Percentiles rank a stretch among this genome's conserved stretches.
These are phyloP conservation scores for Xylota segnis DNA, from an alignment of 2,888 invertebrate genomes.

Conservation along the genomic window DNA sequence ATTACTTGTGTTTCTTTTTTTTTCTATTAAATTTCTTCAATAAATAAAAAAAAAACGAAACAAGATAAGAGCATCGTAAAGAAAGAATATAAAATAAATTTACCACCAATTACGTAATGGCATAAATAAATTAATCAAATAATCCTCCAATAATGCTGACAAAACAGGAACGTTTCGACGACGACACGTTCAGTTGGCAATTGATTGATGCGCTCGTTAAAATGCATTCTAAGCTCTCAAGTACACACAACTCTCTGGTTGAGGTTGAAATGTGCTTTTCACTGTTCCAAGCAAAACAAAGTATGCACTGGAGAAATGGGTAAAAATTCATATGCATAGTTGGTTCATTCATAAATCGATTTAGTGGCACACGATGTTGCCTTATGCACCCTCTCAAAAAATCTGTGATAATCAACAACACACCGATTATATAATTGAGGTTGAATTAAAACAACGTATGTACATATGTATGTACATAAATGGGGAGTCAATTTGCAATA, in stretches of 20 bases:
- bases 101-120: slow-evolving; percentile 66
- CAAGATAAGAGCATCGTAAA: slow-evolving; percentile 30
- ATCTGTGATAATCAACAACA: slow-evolving; percentile 43
- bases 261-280: slow-evolving; percentile 57
- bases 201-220: slow-evolving; percentile 49
- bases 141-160: slow-evolving; percentile 51
- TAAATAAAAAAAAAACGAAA: slow-evolving; percentile 22
- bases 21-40: too few species aligned
- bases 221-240: slow-evolving; percentile 53
- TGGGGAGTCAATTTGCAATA: slow-evolving; percentile 8
- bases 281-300: slow-evolving; percentile 38
- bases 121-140: slow-evolving; percentile 50
- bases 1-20: too few species aligned
- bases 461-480: neutral
- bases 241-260: slow-evolving; percentile 35
- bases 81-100: slow-evolving; percentile 34
- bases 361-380: slow-evolving; percentile 29
- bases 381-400: slow-evolving; percentile 11
- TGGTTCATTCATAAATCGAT: slow-evolving; percentile 74
- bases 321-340: slow-evolving; percentile 38
- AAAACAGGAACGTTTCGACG: slow-evolving; percentile 30
- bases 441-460: slow-evolving; percentile 37
- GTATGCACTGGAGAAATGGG: too few species aligned
- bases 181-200: slow-evolving; percentile 25
- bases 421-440: slow-evolving; percentile 70